A percentile compares a stretch with the other conserved stretches of the same genome.
These are phyloP conservation scores for Agrochola lota DNA, from an alignment of 2,888 invertebrate genomes.

Conservation along the genomic window DNA sequence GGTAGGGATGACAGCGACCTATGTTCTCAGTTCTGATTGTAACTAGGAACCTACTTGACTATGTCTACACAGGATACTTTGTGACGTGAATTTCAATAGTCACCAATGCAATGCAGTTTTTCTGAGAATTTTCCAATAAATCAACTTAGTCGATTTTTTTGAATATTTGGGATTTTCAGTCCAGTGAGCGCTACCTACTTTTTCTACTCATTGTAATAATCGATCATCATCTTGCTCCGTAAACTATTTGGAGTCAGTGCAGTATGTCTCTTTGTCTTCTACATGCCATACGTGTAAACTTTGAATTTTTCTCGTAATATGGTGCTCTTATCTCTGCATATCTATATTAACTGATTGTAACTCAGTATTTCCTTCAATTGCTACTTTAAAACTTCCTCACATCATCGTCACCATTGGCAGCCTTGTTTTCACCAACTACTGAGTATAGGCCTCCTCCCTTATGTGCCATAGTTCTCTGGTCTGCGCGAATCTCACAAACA, in stretches of 20 bases:
- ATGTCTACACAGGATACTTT: background rate
- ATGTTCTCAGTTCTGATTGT: background rate
- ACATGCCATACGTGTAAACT: background rate
- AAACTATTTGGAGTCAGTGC: background rate
- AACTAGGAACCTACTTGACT: background rate
- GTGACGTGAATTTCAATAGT: slow-evolving; percentile 7
- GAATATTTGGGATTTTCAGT: background rate
- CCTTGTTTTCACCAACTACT: background rate
- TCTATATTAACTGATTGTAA: background rate
- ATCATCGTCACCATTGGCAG: background rate
- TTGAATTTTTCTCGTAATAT: background rate
- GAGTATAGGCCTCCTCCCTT: background rate
- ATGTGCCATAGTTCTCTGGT: background rate
- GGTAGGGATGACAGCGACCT: too few relatives aligned
- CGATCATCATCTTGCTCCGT: background rate
- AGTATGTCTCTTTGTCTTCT: background rate
- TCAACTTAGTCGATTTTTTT: background rate
- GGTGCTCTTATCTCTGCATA: background rate
- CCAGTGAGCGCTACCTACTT: too few relatives aligned
- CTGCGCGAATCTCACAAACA: background rate
- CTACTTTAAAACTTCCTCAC: background rate
- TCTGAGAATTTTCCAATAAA: background rate
- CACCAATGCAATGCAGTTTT: background rate
- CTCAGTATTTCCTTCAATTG: background rate
- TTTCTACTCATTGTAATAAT: background rate